Base-by-base conservation (phyloP, 2,888 invertebrate species). In the Troilus luridus region DNA sequence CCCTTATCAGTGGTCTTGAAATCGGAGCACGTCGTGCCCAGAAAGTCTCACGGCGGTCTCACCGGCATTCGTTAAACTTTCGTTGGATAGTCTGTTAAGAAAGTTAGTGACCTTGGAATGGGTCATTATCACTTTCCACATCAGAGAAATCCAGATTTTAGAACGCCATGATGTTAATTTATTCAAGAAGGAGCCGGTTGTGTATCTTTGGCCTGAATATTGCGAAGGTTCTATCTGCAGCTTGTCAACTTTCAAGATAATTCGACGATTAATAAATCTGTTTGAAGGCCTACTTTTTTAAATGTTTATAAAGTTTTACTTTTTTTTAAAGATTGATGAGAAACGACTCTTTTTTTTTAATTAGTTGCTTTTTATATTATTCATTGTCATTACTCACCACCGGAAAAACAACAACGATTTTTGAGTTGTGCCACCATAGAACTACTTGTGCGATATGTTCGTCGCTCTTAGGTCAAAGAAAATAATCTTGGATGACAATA, bases 111-210 rank as follows among this genome's bases (percentile, higher is more conserved):
- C 67, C 67, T 67, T 67, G 5, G n/a, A 67, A 67, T 24, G 67
- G 27, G 27, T 72, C 7, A 27, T 72, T 72, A 27, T 72, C 72
- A 72, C 72, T 72, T 72, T 72, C 72, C 72, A 72, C 27, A 72
- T 72, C 14, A 72, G 72, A 85, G 85, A 85, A 85, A 85, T 85
- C 85, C 85, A 54, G 56, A 56, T 56, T 56, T 56, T n/a, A 41
- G 17, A 56, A 85, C 21, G n/a, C 0, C 21, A 9, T 21, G 56
- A 17, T 27, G 21, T 85, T 17, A 85, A 85, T 85, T 12, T 85
- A 85, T 56, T 54, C 85, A 56, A 17, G 56, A 6, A 17, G 85
- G 54, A 17, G 56, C 54, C 56, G 85, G 56, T 85, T 10, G 56
- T 6, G 8, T 21, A 85, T 54, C 85, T 85, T 19, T 85, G 85